A percentile compares a stretch with the other conserved stretches of the same genome.
These are phyloP conservation scores for Rhynchophorus ferrugineus DNA, from an alignment of 1,140 invertebrate genomes.

Conservation along the genomic window DNA sequence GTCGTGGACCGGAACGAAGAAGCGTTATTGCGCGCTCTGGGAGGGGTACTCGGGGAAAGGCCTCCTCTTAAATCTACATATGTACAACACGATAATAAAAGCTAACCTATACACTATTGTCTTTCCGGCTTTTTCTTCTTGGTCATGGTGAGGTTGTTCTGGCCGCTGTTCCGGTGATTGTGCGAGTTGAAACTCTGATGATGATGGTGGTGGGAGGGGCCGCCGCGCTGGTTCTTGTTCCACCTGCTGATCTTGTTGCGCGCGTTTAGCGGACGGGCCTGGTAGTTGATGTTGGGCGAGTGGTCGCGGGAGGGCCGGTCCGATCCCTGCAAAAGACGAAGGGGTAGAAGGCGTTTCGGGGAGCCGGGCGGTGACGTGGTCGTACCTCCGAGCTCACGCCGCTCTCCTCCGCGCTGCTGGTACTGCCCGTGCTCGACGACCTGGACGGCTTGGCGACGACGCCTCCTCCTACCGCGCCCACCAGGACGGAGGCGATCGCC, in stretches of 20 bases:
- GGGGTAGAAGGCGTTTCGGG: background rate
- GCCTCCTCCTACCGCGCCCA: background rate
- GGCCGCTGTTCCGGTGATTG: constrained; percentile 16
- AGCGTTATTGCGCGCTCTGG: too few relatives aligned
- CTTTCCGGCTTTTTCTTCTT: constrained; percentile 30
- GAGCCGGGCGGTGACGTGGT: too few relatives aligned
- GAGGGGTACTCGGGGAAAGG: too few relatives aligned
- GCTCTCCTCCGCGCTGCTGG: constrained; percentile 36
- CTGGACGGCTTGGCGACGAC: constrained; percentile 25
- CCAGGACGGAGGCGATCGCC: constrained; percentile 7
- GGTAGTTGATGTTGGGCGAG: constrained; percentile 33
- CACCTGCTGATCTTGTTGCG: background rate
- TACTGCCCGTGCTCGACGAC: constrained; percentile 37
- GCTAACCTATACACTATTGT: constrained; percentile 12
- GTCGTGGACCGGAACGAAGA: too few relatives aligned
- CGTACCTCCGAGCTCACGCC: constrained; percentile 37
- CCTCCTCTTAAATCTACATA: background rate
- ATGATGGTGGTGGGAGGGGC: background rate
- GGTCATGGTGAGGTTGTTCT: constrained; percentile 7
- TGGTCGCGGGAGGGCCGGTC: constrained; percentile 35
- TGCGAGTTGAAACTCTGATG: constrained; percentile 7
- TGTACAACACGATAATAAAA: background rate
- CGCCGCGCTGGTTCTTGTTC: background rate
- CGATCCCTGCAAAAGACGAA: constrained; percentile 30
- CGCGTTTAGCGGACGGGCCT: constrained; percentile 10